These are phyloP conservation scores for Carcharodon carcharias DNA, from an alignment of 2,797 vertebrate species.

Conservation along the genomic window DNA sequence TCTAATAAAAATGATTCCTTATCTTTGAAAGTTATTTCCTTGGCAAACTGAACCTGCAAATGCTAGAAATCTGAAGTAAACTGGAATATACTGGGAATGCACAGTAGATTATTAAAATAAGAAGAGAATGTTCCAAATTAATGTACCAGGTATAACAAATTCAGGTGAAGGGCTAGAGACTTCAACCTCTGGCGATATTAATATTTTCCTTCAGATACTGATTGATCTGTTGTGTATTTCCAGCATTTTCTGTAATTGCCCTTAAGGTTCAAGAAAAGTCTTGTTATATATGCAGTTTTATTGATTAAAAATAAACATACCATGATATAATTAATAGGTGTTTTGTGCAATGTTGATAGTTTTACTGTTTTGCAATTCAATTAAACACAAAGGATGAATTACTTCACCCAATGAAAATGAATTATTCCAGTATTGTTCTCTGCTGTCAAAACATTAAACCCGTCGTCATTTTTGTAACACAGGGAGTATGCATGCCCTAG, in stretches of 20 bases:
- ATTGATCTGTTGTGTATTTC: neutral
- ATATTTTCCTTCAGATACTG: neutral
- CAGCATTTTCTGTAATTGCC: neutral
- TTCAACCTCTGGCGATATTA: neutral
- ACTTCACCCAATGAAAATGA: neutral
- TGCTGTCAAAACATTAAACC: neutral
- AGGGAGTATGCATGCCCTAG: neutral
- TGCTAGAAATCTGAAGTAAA: neutral
- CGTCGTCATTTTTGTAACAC: neutral
- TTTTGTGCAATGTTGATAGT: neutral
- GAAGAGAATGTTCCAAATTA: neutral
- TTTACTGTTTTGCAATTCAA: conserved; percentile 2
- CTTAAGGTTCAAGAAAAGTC: neutral
- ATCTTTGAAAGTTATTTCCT: neutral
- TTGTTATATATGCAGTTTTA: neutral
- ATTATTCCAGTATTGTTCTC: neutral
- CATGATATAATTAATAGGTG: conserved; percentile 11
- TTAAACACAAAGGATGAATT: conserved; percentile 20
- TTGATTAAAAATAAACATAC: conserved; percentile 12
- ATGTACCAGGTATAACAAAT: neutral
- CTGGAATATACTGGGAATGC: neutral
- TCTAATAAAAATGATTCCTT: neutral
- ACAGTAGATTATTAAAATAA: neutral
- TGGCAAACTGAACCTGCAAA: neutral
- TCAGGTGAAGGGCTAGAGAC: neutral